Conservation (phyloP, 2,797 vertebrate species). For the Pangasius macronema region DNA sequence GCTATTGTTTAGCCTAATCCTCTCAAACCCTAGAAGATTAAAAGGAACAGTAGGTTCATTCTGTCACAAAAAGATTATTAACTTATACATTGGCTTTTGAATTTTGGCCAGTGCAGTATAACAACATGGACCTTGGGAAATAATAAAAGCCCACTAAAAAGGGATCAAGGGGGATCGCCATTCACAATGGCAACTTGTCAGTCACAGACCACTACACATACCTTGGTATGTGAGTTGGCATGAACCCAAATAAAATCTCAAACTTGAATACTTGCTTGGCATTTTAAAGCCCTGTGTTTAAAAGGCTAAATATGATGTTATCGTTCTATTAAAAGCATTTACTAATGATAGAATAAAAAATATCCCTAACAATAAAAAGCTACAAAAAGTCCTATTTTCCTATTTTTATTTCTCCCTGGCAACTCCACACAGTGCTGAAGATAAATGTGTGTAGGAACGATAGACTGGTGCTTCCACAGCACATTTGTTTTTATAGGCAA, state of each 20-base stretch:
- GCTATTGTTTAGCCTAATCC: constrained; percentile 42
- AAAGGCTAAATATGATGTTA: not conserved
- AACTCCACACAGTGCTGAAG: not conserved
- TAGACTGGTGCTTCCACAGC: not conserved
- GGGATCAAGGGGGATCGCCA: not conserved
- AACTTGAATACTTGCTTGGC: not conserved
- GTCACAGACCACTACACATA: constrained; percentile 19
- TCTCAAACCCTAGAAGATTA: constrained; percentile 36
- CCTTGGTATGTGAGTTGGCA: constrained; percentile 15
- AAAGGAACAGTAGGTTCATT: constrained; percentile 27
- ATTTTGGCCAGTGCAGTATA: not conserved
- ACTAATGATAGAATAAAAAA: not conserved
- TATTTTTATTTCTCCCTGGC: not conserved
- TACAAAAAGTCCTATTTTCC: not conserved
- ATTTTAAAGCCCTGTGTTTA: not conserved
- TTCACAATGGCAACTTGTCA: constrained; percentile 14
- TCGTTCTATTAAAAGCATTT: not conserved
- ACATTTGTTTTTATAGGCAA: not conserved
- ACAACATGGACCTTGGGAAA: not conserved
- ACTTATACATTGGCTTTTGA: constrained; percentile 20
- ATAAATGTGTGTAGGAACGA: not conserved
- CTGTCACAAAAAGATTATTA: constrained; percentile 19
- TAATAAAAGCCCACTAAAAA: constrained; percentile 31
- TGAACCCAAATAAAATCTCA: not conserved
- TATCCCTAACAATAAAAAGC: not conserved